phyloP scores from a whole-genome alignment of 2,888 invertebrate species.

The Aspidiotus rigidus region DNA sequence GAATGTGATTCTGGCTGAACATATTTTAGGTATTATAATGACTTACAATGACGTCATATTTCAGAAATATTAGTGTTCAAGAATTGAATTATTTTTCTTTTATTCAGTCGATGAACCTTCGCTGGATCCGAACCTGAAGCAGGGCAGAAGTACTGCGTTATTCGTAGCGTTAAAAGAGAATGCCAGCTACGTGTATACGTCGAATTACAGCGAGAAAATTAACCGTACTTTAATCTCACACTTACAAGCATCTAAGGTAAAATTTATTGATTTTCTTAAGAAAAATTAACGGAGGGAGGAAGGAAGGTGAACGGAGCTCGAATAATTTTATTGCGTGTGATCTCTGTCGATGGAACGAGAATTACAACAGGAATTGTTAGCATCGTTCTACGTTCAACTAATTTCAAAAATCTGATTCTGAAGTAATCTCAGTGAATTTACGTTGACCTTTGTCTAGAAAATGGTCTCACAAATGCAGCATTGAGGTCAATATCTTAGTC shows the following conservation, averaged over 20 bases:
- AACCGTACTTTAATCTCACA: slow-evolving; percentile 46
- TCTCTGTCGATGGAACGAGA: background rate
- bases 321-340: background rate
- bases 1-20: slow-evolving; percentile 60
- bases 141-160: slow-evolving; percentile 74
- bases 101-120: slow-evolving; percentile 50
- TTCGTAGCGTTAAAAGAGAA: slow-evolving; percentile 82
- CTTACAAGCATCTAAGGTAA: slow-evolving; percentile 34
- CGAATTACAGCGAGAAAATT: slow-evolving; percentile 58
- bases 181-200: slow-evolving; percentile 56
- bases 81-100: slow-evolving; percentile 19
- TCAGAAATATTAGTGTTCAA: background rate
- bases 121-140: slow-evolving; percentile 62
- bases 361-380: background rate
- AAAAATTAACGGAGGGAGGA: too few relatives aligned
- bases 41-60: background rate
- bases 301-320: too few relatives aligned
- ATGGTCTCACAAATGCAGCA: too few relatives aligned
- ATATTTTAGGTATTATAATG: slow-evolving; percentile 53
- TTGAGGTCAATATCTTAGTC: too few relatives aligned
- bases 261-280: background rate
- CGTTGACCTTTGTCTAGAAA: too few relatives aligned
- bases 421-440: too few relatives aligned
- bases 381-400: too few relatives aligned
- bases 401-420: too few relatives aligned